Evolutionary conservation across 2,113 vertebrate species (phyloP).

Genomic region (Zosterops pallidus): DNA sequence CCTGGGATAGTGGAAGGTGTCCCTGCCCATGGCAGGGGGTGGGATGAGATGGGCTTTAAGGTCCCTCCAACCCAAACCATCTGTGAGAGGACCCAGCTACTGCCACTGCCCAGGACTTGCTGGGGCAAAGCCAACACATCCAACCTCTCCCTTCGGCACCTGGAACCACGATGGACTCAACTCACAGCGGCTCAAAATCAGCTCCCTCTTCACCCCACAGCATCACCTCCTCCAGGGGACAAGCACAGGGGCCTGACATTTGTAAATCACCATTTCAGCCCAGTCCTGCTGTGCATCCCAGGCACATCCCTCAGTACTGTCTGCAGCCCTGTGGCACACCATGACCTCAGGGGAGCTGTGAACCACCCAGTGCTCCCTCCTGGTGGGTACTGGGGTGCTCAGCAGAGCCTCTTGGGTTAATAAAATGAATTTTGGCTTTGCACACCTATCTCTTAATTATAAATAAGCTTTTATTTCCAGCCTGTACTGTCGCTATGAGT

Average conservation of each 20-base stretch:
- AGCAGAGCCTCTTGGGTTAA: background rate
- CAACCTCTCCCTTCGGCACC: background rate
- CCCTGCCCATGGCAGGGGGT: background rate
- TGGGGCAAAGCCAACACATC: background rate
- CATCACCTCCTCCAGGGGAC: accelerated
- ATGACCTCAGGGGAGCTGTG: accelerated
- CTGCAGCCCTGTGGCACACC: background rate
- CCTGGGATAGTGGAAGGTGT: background rate
- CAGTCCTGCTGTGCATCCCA: accelerated
- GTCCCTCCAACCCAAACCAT: background rate
- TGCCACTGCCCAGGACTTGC: accelerated
- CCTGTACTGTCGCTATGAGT: accelerated
- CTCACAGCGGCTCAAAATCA: accelerated
- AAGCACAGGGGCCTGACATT: background rate
- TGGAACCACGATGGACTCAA: accelerated
- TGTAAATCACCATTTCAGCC: background rate
- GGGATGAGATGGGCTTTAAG: background rate
- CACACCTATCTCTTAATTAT: background rate
- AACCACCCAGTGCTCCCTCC: background rate
- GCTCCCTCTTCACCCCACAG: background rate
- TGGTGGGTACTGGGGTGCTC: accelerated
- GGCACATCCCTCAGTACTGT: accelerated
- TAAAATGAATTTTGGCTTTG: background rate
- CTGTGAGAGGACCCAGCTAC: background rate
- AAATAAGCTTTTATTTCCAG: background rate